A percentile compares a stretch with the other conserved stretches of the same genome.
These are phyloP conservation scores for Gryllus longicercus DNA, from an alignment of 2,888 invertebrate species.

Conservation along the genomic window DNA sequence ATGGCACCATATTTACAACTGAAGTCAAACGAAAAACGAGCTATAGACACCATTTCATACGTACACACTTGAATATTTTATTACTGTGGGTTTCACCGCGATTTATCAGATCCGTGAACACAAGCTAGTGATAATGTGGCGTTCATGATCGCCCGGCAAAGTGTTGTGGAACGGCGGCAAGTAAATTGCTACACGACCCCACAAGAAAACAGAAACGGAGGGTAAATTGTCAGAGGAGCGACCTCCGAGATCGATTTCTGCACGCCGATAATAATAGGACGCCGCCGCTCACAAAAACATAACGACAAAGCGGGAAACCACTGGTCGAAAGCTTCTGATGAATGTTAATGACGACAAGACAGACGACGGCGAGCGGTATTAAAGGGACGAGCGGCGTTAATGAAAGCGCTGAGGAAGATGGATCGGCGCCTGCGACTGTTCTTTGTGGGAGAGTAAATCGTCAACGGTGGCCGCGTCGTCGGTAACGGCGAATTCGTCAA, in stretches of 20 bases:
- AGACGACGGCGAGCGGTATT: neutral
- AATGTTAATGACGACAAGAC: constrained; percentile 11
- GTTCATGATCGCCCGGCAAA: neutral
- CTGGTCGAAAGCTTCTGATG: constrained; percentile 4
- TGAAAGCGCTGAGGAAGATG: neutral
- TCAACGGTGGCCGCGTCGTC: neutral
- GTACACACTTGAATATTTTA: too few relatives aligned
- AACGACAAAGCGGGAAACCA: neutral
- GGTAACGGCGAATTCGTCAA: neutral
- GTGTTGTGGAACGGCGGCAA: neutral
- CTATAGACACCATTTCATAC: too few relatives aligned
- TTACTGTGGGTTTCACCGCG: too few relatives aligned
- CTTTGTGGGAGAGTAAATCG: neutral
- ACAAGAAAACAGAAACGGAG: neutral
- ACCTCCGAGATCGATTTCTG: neutral
- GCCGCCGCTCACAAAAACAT: neutral
- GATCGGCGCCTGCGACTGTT: neutral
- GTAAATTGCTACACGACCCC: neutral
- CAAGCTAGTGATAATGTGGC: too few relatives aligned
- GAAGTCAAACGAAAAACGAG: too few relatives aligned
- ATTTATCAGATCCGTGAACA: too few relatives aligned
- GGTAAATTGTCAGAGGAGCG: neutral
- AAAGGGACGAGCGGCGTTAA: neutral
- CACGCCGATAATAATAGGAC: neutral
- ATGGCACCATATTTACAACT: too few relatives aligned